Percentiles rank a stretch among this genome's conserved stretches.
phyloP scores from a whole-genome alignment of 2,113 vertebrate genomes.

The Ctenodactylus gundi region DNA sequence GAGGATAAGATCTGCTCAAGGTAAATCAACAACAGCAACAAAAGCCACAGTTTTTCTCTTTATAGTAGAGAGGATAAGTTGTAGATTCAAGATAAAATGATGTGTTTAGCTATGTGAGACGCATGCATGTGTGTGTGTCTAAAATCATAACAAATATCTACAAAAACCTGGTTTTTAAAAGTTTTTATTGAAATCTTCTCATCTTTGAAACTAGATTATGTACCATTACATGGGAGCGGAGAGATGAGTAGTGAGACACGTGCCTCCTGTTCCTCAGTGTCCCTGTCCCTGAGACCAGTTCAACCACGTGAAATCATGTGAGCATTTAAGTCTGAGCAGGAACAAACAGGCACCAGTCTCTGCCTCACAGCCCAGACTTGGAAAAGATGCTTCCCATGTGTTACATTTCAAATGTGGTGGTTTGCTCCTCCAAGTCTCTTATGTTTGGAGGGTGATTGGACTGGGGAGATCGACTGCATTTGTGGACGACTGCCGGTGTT shows the following conservation, averaged over 20 bases:
- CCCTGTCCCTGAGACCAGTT: rapidly evolving
- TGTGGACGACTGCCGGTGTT: too few species aligned
- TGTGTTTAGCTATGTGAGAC: neutral
- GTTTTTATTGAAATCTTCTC: neutral
- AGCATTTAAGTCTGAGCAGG: too few species aligned
- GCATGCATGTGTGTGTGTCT: neutral
- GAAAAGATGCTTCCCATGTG: neutral
- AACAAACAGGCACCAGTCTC: neutral
- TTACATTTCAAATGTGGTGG: too few species aligned
- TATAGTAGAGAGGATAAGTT: neutral
- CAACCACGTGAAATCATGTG: neutral
- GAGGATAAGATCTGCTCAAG: neutral
- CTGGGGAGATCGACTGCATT: too few species aligned
- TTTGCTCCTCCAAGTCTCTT: too few species aligned
- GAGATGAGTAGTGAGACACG: neutral
- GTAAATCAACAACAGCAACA: neutral
- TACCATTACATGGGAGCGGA: rapidly evolving
- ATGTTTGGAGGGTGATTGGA: too few species aligned
- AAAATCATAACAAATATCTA: neutral
- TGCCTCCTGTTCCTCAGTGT: neutral
- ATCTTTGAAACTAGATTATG: too few species aligned
- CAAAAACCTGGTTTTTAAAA: neutral
- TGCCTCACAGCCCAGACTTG: neutral
- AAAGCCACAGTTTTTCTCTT: neutral
- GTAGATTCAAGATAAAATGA: neutral